These are phyloP conservation scores for Elephas maximus DNA, from an alignment of 2,113 vertebrate species.

Conservation along the genomic window DNA sequence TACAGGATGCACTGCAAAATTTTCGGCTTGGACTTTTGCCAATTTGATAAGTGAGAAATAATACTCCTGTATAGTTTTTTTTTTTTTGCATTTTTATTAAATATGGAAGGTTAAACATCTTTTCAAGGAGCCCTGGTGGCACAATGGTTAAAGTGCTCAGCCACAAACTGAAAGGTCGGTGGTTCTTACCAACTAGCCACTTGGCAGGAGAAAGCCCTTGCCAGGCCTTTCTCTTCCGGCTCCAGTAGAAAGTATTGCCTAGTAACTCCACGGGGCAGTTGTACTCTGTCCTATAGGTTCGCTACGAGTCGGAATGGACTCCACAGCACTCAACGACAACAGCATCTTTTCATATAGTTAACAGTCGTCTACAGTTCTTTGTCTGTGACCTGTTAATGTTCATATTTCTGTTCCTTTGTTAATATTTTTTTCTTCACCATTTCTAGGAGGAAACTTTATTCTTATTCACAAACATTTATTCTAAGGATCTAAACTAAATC, in stretches of 20 bases:
- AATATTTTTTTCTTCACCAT: slow-evolving; percentile 1
- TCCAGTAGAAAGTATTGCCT: too few relatives aligned
- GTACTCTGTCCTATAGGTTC: too few relatives aligned
- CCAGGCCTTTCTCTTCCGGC: too few relatives aligned
- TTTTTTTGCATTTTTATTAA: slow-evolving; percentile 47
- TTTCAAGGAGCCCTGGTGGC: too few relatives aligned
- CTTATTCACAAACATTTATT: slow-evolving; percentile 7
- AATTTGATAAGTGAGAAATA: slow-evolving; percentile 60
- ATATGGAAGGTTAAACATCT: slow-evolving; percentile 11
- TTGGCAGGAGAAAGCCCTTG: too few relatives aligned
- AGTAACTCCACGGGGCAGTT: too few relatives aligned
- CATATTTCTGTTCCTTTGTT: slow-evolving; percentile 1
- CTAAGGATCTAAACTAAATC: not conserved
- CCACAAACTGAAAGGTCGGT: too few relatives aligned
- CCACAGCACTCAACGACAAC: too few relatives aligned
- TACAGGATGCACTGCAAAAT: not conserved
- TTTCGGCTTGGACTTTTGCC: slow-evolving; percentile 56
- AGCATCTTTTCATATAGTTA: slow-evolving; percentile 38
- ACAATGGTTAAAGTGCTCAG: too few relatives aligned
- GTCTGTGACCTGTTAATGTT: slow-evolving; percentile 14
- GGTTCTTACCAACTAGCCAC: too few relatives aligned
- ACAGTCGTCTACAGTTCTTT: slow-evolving; percentile 40
- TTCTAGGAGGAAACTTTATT: slow-evolving; percentile 10
- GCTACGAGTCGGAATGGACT: too few relatives aligned
- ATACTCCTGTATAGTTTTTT: not conserved